Conservation (phyloP, 2,888 invertebrate species). For the Pecten maximus region DNA sequence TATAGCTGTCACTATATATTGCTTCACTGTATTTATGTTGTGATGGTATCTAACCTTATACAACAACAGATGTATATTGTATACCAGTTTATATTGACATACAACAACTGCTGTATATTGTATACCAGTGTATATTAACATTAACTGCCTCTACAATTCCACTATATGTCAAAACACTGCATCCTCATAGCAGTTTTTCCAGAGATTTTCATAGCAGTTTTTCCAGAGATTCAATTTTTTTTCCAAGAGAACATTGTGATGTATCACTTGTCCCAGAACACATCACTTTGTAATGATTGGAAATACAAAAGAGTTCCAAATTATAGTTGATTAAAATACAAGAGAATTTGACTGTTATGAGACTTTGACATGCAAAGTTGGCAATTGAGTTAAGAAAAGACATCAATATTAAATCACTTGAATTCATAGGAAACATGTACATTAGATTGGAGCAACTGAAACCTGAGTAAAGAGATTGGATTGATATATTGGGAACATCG, state of each 20-base stretch:
- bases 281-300: neutral
- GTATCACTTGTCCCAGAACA: neutral
- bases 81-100: neutral
- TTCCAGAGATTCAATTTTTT: neutral
- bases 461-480: neutral
- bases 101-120: neutral
- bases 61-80: neutral
- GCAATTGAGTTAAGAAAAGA: neutral
- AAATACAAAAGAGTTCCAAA: constrained; percentile 9
- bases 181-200: neutral
- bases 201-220: neutral
- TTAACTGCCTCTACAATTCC: neutral
- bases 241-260: neutral
- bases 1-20: neutral
- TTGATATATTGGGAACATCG: neutral
- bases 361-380: neutral
- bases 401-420: constrained; percentile 29
- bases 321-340: constrained; percentile 18
- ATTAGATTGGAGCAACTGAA: neutral
- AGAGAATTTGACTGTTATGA: neutral
- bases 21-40: constrained; percentile 1
- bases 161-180: neutral
- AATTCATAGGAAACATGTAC: neutral
- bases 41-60: neutral
- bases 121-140: neutral